A percentile compares a stretch with the other conserved stretches of the same genome.
Evolutionary conservation across 2,797 vertebrate genomes (phyloP).

Genomic region (Percopsis omiscomaycus): DNA sequence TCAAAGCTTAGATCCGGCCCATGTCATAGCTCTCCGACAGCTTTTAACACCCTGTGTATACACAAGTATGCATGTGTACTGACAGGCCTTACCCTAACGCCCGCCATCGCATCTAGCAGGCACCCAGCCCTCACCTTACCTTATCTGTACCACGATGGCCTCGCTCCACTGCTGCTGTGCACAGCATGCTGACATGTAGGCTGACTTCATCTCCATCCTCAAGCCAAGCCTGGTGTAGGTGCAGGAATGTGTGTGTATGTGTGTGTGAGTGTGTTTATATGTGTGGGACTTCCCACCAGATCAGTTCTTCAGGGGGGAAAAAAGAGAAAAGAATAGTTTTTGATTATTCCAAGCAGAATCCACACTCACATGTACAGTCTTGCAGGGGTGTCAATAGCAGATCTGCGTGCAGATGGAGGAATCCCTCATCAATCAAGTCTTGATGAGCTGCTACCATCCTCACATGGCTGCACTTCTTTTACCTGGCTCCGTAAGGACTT

Average conservation of each 20-base stretch:
- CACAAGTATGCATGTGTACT: conserved; percentile 44
- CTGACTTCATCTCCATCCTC: conserved; percentile 12
- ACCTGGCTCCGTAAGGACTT: conserved; percentile 61
- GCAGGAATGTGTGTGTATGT: background rate
- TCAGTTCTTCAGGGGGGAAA: too few relatives aligned
- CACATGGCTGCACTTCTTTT: conserved; percentile 42
- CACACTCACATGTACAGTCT: conserved; percentile 27
- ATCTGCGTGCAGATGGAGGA: conserved; percentile 49
- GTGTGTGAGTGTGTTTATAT: background rate
- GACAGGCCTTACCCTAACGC: conserved; percentile 56
- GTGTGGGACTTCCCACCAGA: background rate
- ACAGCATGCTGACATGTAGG: conserved; percentile 23
- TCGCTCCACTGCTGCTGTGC: conserved; percentile 26
- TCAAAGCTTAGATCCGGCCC: conserved; percentile 72
- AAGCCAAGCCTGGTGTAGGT: background rate
- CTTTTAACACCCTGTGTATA: conserved; percentile 68
- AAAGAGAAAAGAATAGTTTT: conserved; percentile 18
- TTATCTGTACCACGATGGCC: conserved; percentile 48
- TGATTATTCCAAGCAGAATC: conserved; percentile 1
- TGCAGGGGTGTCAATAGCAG: conserved; percentile 12
- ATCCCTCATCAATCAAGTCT: conserved; percentile 54
- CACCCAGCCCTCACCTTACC: conserved; percentile 23
- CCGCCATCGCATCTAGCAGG: conserved; percentile 19
- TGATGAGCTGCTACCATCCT: conserved; percentile 51
- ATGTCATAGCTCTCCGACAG: conserved; percentile 76